These are phyloP conservation scores for Coptodon rendalli DNA, from an alignment of 2,113 vertebrate species.

Conservation along the genomic window DNA sequence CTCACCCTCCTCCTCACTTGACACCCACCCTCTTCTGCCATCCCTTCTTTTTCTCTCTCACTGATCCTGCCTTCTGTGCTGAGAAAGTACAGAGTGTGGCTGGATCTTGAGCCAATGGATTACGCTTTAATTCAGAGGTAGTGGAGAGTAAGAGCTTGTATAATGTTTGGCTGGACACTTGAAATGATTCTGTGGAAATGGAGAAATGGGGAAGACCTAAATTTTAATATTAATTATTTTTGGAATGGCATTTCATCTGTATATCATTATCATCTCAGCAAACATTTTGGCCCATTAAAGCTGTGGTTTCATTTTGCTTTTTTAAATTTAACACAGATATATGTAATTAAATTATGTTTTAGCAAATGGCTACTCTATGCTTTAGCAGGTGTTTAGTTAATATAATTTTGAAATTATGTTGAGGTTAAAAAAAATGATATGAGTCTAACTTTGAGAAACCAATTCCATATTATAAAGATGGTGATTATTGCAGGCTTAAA, in stretches of 20 bases:
- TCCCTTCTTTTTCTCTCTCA: background rate
- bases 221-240: background rate
- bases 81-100: conserved; percentile 13
- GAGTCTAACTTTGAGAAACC: background rate
- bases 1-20: background rate
- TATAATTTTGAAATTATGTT: background rate
- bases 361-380: background rate
- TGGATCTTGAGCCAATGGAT: conserved; percentile 12
- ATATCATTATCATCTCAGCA: background rate
- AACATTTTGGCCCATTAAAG: background rate
- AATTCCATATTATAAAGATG: background rate
- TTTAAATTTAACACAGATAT: background rate
- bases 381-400: background rate
- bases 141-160: background rate
- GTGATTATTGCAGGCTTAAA: background rate
- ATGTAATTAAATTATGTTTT: background rate
- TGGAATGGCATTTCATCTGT: background rate
- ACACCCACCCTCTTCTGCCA: background rate
- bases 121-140: conserved; percentile 14
- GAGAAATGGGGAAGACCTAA: background rate
- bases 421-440: background rate
- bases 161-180: background rate
- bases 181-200: background rate
- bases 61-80: conserved; percentile 37
- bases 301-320: background rate